Conservation (phyloP, 2,888 invertebrate genomes). For the Shargacucullia verbasci region DNA sequence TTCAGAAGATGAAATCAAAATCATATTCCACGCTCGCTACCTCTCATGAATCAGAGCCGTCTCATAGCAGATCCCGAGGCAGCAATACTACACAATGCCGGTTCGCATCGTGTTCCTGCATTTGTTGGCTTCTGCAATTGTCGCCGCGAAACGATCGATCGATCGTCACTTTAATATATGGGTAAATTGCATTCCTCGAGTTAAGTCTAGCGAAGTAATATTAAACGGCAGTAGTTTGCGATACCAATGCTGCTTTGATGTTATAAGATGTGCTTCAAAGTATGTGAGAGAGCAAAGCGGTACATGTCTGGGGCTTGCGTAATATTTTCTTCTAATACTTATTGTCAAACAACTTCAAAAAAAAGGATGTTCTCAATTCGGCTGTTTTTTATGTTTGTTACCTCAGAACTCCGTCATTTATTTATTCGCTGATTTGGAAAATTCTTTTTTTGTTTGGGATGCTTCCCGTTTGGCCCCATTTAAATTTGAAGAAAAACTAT, state of each 20-base stretch:
- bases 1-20: not conserved
- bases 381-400: too few species aligned
- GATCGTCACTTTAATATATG: constrained; percentile 62
- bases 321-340: too few species aligned
- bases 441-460: too few species aligned
- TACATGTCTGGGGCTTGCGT: too few species aligned
- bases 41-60: constrained; percentile 38
- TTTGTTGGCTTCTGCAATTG: constrained; percentile 75
- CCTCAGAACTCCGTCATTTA: too few species aligned
- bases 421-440: too few species aligned
- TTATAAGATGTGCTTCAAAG: constrained; percentile 8
- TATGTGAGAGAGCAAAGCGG: not conserved
- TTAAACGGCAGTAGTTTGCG: constrained; percentile 30
- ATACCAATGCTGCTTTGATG: constrained; percentile 32
- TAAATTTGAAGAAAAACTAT: too few species aligned
- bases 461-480: too few species aligned
- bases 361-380: too few species aligned
- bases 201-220: constrained; percentile 40
- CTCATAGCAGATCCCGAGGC: constrained; percentile 65
- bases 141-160: constrained; percentile 63
- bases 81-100: constrained; percentile 72
- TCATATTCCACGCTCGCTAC: constrained; percentile 30
- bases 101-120: constrained; percentile 66
- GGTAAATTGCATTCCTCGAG: constrained; percentile 60
- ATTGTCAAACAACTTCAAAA: too few species aligned